phyloP scores from a whole-genome alignment of 1,140 invertebrate genomes.

The Fopius arisanus region DNA sequence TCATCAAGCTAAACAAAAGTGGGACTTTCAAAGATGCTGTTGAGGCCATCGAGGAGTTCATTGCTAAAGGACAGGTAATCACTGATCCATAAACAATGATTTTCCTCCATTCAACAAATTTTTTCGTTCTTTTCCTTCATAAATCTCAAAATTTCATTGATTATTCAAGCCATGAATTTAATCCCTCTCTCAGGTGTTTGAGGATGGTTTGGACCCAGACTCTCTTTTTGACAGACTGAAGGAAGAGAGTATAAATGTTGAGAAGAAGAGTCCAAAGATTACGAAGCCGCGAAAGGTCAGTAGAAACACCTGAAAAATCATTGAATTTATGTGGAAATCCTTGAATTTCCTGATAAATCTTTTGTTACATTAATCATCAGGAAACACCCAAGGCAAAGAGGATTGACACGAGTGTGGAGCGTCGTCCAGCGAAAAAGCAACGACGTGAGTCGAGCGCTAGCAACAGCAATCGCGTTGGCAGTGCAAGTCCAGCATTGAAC shows the following conservation, averaged over 20 bases:
- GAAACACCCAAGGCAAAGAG: slow-evolving; percentile 59
- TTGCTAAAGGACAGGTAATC: slow-evolving; percentile 74
- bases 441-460: slow-evolving; percentile 58
- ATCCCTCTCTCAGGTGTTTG: slow-evolving; percentile 60
- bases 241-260: slow-evolving; percentile 61
- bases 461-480: slow-evolving; percentile 53
- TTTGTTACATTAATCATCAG: slow-evolving; percentile 34
- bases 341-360: neutral
- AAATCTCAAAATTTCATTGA: no score
- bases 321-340: neutral
- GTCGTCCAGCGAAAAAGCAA: slow-evolving; percentile 56
- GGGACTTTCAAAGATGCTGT: slow-evolving; percentile 85
- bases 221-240: slow-evolving; percentile 78
- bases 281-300: slow-evolving; percentile 63
- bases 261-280: slow-evolving; percentile 64
- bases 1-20: slow-evolving; percentile 81
- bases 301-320: neutral
- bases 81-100: slow-evolving; percentile 12
- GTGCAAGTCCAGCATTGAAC: slow-evolving; percentile 62
- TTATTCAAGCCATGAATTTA: no score
- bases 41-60: slow-evolving; percentile 85
- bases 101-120: neutral
- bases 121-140: no score
- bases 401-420: slow-evolving; percentile 45
- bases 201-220: slow-evolving; percentile 68